Evolutionary conservation across 2,113 vertebrate genomes (phyloP), one percentile per base, ranked within the genome.

Genomic region (Pomatorhinus ruficollis): DNA sequence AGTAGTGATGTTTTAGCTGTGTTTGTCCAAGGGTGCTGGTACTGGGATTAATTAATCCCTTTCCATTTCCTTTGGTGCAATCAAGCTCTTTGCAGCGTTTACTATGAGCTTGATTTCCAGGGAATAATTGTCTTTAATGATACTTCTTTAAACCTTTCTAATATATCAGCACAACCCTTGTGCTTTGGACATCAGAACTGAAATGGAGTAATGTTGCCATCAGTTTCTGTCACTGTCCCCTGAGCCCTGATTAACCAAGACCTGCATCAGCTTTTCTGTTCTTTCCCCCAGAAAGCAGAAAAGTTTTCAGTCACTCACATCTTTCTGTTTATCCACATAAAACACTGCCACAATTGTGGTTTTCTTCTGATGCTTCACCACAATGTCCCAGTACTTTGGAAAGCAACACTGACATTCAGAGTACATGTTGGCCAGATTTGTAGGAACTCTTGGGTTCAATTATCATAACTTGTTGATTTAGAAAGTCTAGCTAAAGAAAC

Each of bases 241-340:
- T 40, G 74, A 91, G 83, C 69, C 42, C 77, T 84, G 83, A 84
- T 91, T 91, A 84, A 77, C 77, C 52, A 72, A 93, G 54, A 27
- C 33, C 87, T 94, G 87, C 65, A 94, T 89, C 83, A 92, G 77
- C 83, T 87, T 52, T 75, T 90, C 56, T 74, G 56, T n/a, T 87
- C 25, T 75, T 83, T 44, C 76, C 61, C 37, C 31, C 77, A 71
- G 77, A 87, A 87, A 57, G 78, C 74, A 79, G 65, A 69, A 33
- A 42, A n/a, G 33, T 76, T 2, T 5, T 37, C 44, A 52, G 52
- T 6, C 52, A 20, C 79, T 87, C 50, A 15, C 11, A 44, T 82
- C 24, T 49, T 64, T n/a, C 68, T 65, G 20, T 64, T 95, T 63
- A 56, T 49, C 44, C 1, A 0, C 49, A 49, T 15, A 44, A 96